phyloP scores from a whole-genome alignment of 2,113 vertebrate species.

The Lophotis ruficrista region DNA sequence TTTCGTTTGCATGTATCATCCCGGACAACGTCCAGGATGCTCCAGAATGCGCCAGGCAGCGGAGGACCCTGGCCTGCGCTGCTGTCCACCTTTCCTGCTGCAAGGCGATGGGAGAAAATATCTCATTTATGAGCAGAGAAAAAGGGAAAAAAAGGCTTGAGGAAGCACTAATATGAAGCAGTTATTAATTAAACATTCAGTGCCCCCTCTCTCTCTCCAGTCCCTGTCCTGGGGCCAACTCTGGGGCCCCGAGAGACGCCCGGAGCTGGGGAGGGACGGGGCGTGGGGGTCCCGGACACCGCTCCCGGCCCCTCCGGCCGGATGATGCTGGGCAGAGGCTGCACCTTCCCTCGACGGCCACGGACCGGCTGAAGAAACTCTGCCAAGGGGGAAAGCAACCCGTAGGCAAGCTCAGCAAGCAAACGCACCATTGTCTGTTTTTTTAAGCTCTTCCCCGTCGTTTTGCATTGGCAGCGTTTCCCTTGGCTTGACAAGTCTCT shows the following conservation, averaged over 20 bases:
- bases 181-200: not conserved
- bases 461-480: not conserved
- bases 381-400: not conserved
- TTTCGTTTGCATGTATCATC: not conserved
- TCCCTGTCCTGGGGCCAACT: not conserved
- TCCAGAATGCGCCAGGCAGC: not conserved
- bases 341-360: not conserved
- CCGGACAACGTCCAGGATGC: fast-evolving
- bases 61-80: not conserved
- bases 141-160: not conserved
- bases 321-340: not conserved
- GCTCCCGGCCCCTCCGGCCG: not conserved
- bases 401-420: not conserved
- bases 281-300: fast-evolving
- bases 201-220: not conserved
- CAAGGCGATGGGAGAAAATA: not conserved
- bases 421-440: conserved; percentile 41
- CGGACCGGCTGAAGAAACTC: not conserved
- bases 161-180: not conserved
- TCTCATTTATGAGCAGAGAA: not conserved
- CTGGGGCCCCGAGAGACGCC: not conserved
- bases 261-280: not conserved
- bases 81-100: not conserved
- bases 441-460: conserved; percentile 23
- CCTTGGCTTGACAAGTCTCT: conserved; percentile 59